phyloP scores from a whole-genome alignment of 2,797 vertebrate genomes.

The Sebastes variabilis region DNA sequence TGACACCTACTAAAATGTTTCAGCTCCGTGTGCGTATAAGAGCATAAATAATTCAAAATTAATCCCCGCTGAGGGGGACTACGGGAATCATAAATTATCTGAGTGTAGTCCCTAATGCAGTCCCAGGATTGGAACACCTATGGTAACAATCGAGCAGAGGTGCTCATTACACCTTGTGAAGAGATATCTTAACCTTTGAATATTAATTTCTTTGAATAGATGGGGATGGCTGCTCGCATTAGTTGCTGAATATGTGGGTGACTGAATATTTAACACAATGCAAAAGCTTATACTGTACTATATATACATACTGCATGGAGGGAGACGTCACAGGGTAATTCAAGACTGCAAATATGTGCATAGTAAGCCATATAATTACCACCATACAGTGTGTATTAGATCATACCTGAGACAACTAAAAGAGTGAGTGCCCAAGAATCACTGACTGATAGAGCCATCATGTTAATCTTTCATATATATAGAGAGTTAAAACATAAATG shows the following conservation, averaged over 20 bases:
- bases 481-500: constrained; percentile 51
- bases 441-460: constrained; percentile 34
- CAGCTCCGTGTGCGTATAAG: constrained; percentile 92
- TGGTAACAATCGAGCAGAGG: constrained; percentile 93
- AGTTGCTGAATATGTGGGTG: constrained; percentile 31
- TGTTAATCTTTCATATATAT: constrained; percentile 39
- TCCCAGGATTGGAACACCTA: constrained; percentile 89
- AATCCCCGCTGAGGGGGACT: constrained; percentile 96
- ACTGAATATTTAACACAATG: constrained; percentile 34
- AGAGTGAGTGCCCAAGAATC: constrained; percentile 15
- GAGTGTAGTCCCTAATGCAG: constrained; percentile 91
- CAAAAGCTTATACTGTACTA: constrained; percentile 11
- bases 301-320: constrained; percentile 1
- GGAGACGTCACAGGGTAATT: neutral
- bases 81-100: constrained; percentile 98
- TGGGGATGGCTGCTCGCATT: constrained; percentile 67
- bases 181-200: constrained; percentile 95
- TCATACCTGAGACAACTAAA: constrained; percentile 28
- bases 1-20: constrained; percentile 99
- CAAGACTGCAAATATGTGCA: constrained; percentile 2
- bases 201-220: constrained; percentile 89
- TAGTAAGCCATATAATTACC: constrained; percentile 9
- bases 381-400: neutral
- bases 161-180: constrained; percentile 94
- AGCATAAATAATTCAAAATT: constrained; percentile 99